These are phyloP conservation scores for Eleutherodactylus coqui DNA, from an alignment of 2,797 vertebrate species.

Conservation along the genomic window DNA sequence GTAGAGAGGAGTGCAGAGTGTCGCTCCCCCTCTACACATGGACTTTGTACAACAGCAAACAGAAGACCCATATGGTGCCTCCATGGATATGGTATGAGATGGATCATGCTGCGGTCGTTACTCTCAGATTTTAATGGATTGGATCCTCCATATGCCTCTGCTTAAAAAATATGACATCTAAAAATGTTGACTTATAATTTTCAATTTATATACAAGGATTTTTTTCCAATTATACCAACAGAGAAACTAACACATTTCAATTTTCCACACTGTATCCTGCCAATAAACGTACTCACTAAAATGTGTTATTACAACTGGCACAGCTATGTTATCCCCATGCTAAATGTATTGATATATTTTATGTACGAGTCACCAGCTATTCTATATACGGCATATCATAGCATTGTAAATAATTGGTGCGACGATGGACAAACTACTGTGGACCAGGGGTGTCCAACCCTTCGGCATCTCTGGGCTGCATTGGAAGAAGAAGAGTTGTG, in stretches of 20 bases:
- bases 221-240: background rate
- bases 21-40: too few species aligned
- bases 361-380: too few species aligned
- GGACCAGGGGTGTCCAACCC: too few species aligned
- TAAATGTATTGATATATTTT: background rate
- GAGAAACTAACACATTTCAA: background rate
- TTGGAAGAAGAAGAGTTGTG: too few species aligned
- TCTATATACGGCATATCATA: background rate
- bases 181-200: background rate
- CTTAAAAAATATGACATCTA: too few species aligned
- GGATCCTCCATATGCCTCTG: background rate
- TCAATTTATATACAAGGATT: background rate
- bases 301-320: slow-evolving; percentile 19
- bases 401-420: background rate
- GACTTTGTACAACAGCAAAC: background rate
- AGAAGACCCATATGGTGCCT: background rate
- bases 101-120: background rate
- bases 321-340: background rate
- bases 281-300: slow-evolving; percentile 1
- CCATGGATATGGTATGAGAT: background rate
- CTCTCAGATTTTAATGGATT: background rate
- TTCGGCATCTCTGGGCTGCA: too few species aligned
- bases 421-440: background rate
- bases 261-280: background rate
- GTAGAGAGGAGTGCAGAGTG: too few species aligned